Percentiles rank a stretch among this genome's conserved stretches.
phyloP scores from a whole-genome alignment of 2,888 invertebrate species.

The Buathra laborator region DNA sequence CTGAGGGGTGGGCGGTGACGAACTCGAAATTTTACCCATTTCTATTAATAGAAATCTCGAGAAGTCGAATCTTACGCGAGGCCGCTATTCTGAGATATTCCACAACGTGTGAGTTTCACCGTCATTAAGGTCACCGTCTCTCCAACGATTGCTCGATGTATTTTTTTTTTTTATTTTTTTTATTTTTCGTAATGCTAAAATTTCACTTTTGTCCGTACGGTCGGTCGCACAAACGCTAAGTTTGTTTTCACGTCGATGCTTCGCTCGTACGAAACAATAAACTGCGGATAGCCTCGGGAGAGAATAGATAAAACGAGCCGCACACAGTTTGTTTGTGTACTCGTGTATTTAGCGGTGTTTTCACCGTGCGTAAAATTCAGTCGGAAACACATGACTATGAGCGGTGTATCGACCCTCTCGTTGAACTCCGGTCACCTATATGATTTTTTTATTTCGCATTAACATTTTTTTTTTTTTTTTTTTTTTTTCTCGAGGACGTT shows the following conservation, averaged over 20 bases:
- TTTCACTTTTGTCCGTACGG: conserved; percentile 9
- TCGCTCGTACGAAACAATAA: neutral
- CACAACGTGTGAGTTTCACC: conserved; percentile 10
- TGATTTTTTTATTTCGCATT: conserved; percentile 13
- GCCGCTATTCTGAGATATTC: conserved; percentile 29
- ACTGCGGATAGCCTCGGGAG: neutral
- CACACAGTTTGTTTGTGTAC: neutral
- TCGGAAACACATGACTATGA: neutral
- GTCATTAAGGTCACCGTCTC: conserved; percentile 46
- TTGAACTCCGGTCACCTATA: neutral
- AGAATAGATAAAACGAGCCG: too few relatives aligned
- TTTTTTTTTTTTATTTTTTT: neutral
- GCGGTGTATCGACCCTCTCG: neutral
- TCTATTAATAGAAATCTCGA: conserved; percentile 25
- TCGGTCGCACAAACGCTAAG: neutral
- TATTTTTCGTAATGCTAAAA: neutral
- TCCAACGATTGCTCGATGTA: neutral
- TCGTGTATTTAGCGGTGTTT: neutral
- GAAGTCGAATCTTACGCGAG: neutral
- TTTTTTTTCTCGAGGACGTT: neutral
- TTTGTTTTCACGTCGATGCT: neutral
- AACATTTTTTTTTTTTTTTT: neutral
- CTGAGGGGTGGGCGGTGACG: neutral
- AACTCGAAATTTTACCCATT: conserved; percentile 14
- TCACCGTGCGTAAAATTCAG: neutral